phyloP scores from a whole-genome alignment of 2,888 invertebrate genomes.

The Pheosia gnoma region DNA sequence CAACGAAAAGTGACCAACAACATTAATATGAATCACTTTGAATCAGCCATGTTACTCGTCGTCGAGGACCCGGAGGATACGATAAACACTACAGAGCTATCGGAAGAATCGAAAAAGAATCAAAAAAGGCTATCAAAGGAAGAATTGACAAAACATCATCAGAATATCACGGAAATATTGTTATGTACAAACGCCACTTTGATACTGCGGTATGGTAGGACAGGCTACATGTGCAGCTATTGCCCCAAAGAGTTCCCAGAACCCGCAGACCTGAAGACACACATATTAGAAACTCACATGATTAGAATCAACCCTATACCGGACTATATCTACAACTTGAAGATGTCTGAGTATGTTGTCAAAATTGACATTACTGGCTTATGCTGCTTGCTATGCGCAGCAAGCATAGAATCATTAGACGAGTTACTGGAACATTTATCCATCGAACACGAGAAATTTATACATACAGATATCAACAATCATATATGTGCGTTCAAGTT shows the following conservation, averaged over 20 bases:
- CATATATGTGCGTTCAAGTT: slow-evolving; percentile 8
- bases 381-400: slow-evolving; percentile 17
- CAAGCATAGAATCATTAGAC: slow-evolving; percentile 9
- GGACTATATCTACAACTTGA: background rate
- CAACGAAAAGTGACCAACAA: slow-evolving; percentile 5
- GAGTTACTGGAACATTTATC: slow-evolving; percentile 19
- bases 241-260: slow-evolving; percentile 21
- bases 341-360: slow-evolving; percentile 13
- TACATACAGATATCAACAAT: slow-evolving; percentile 3
- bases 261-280: slow-evolving; percentile 25
- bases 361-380: slow-evolving; percentile 26
- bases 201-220: slow-evolving; percentile 17
- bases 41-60: no score
- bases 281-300: slow-evolving; percentile 28
- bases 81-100: background rate
- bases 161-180: slow-evolving; percentile 17
- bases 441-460: slow-evolving; percentile 16
- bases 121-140: background rate
- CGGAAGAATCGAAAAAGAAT: background rate
- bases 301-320: slow-evolving; percentile 11
- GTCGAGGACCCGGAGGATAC: background rate
- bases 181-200: slow-evolving; percentile 31
- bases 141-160: slow-evolving; percentile 14
- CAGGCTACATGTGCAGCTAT: slow-evolving; percentile 31
- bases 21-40: background rate